These are phyloP conservation scores for Rousettus madagascariensis DNA, from an alignment of 2,797 vertebrate species.

Conservation along the genomic window DNA sequence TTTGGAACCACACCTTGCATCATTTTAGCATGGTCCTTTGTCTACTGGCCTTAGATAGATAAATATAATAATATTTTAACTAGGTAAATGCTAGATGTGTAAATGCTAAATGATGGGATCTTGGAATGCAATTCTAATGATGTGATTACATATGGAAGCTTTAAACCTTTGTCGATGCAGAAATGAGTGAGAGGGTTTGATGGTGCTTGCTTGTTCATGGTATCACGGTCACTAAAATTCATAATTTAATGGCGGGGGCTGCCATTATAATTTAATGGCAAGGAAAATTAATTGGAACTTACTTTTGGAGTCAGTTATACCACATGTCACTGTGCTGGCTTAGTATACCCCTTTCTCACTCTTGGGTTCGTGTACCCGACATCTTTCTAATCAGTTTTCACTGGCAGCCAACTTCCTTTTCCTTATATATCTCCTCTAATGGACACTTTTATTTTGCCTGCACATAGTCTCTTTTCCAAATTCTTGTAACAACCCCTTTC, in stretches of 20 bases:
- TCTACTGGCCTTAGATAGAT: slow-evolving; percentile 15
- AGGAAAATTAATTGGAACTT: neutral
- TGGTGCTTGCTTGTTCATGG: neutral
- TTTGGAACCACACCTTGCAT: slow-evolving; percentile 25
- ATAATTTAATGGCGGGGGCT: neutral
- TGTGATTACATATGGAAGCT: neutral
- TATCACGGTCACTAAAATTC: neutral
- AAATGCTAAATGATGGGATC: slow-evolving; percentile 8
- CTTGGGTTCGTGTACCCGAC: neutral
- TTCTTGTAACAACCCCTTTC: neutral
- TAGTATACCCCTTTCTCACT: neutral
- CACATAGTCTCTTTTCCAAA: neutral
- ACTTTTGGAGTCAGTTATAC: neutral
- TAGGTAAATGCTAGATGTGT: slow-evolving; percentile 43
- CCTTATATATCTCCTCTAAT: neutral
- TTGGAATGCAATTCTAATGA: slow-evolving; percentile 4
- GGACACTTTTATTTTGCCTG: neutral
- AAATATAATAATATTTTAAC: slow-evolving; percentile 59
- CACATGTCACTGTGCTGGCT: neutral
- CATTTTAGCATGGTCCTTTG: neutral
- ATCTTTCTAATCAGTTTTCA: neutral
- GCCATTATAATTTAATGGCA: neutral
- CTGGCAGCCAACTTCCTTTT: neutral
- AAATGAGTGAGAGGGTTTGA: slow-evolving; percentile 6
- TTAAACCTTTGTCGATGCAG: slow-evolving; percentile 27